Base-by-base conservation (phyloP, 2,113 vertebrate genomes). In the Etheostoma spectabile region DNA sequence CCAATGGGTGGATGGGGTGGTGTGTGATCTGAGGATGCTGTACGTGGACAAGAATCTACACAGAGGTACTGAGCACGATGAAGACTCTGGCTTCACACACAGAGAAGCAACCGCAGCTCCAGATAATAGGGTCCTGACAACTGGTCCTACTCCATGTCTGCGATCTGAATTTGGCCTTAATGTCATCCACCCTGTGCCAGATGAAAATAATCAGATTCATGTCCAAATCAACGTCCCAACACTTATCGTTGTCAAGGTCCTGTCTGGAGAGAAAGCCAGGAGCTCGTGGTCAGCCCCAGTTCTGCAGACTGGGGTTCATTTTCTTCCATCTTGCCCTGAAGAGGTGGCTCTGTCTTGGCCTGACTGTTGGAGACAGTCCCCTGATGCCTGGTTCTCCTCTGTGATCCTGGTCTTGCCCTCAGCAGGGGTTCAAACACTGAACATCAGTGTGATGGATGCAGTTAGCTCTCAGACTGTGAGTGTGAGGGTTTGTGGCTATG, bases 11-110 rank as follows among this genome's bases (percentile, higher is more conserved):
- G 96, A 96, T 15, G 87, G 85, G 30, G 88, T 94, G 24, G 83
- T 95, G 51, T 96, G 96, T 64, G 90, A 96, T 71, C 83, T 96
- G 30, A 92, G 87, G 35, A 75, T 96, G 72, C 84, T 94, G 46
- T 96, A 95, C 27, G 67, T 85, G 4, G 94, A 95, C 78, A 69
- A 80, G 38, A 42, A 10, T 1, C 66, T 89, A 48, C 79, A 79
- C 30, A 74, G 82, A 18, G 86, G 83, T 6, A 89, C 88, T 0
- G 90, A 83, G 10, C 85, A 61, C 3, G 83, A 49, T 3, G 79
- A 88, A 1, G 14, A 72, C 14, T 75, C 76, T 35, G 76, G 68
- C 45, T 80, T 77, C 56, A 72, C 77, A 7, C 55, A 73, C 8
- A 74, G 27, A 7, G 88, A 88, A 19, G 76, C 72, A 3, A 83